Conservation (phyloP, 2,888 invertebrate species). For the Idaea aversata region DNA sequence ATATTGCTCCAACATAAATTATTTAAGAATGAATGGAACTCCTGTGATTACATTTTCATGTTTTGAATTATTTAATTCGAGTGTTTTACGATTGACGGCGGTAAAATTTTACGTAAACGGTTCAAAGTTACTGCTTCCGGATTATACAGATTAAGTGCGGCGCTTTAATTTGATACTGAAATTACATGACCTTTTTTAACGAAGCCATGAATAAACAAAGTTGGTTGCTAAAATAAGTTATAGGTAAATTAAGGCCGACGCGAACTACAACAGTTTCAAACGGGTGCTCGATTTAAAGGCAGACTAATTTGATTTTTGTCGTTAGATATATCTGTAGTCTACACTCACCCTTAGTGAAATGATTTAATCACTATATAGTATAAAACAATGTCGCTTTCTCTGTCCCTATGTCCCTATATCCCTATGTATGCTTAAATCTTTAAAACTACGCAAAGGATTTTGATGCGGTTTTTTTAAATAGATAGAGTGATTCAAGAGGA, state of each 20-base stretch:
- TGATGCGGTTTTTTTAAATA: too few relatives aligned
- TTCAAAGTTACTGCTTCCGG: neutral
- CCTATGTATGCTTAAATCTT: too few relatives aligned
- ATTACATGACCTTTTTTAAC: neutral
- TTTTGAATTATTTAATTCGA: neutral
- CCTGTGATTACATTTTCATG: neutral
- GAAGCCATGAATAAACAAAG: neutral
- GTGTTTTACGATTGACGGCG: neutral
- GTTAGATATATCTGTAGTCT: too few relatives aligned
- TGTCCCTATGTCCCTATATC: too few relatives aligned
- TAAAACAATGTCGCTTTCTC: too few relatives aligned
- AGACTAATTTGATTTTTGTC: too few relatives aligned
- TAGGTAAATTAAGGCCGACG: neutral
- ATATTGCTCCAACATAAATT: neutral
- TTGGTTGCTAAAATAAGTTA: neutral
- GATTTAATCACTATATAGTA: too few relatives aligned
- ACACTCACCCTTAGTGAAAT: too few relatives aligned
- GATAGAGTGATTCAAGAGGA: too few relatives aligned
- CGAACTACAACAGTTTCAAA: too few relatives aligned
- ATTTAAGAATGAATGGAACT: neutral
- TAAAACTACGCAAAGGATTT: too few relatives aligned
- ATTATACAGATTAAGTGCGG: neutral
- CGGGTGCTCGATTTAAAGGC: too few relatives aligned
- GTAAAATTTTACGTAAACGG: neutral
- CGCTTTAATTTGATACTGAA: neutral